A percentile compares a stretch with the other conserved stretches of the same genome.
phyloP scores from a whole-genome alignment of 2,888 invertebrate genomes.

The Meta bourneti region DNA sequence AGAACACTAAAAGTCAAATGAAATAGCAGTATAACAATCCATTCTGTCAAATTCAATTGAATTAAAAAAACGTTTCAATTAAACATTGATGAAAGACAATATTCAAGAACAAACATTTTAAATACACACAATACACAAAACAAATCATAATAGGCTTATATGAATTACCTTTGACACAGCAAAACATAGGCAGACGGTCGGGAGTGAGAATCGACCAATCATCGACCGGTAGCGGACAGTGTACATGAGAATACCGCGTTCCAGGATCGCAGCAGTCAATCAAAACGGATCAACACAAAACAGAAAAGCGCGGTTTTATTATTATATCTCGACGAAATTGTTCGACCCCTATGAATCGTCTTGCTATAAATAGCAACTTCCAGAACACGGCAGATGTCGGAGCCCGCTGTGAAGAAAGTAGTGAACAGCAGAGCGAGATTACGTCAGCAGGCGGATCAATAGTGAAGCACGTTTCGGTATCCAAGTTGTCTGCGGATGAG shows the following conservation, averaged over 20 bases:
- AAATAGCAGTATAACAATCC: background rate
- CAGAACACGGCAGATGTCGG: conserved; percentile 52
- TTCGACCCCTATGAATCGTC: conserved; percentile 25
- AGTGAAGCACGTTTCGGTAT: conserved; percentile 32
- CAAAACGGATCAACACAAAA: background rate
- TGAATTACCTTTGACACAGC: conserved; percentile 49
- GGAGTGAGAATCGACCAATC: conserved; percentile 38
- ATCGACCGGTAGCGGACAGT: conserved; percentile 3
- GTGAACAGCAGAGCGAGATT: background rate
- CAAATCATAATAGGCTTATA: conserved; percentile 1
- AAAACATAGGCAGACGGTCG: conserved; percentile 19
- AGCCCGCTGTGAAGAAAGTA: background rate
- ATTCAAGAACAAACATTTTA: background rate
- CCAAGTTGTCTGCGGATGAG: background rate
- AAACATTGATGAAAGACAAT: background rate
- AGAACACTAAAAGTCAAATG: background rate
- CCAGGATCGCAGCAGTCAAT: background rate
- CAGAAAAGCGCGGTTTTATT: background rate
- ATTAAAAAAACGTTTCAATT: background rate
- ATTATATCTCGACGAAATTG: background rate
- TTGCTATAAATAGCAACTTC: conserved; percentile 42
- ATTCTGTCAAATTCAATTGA: background rate
- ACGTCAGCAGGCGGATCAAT: conserved; percentile 59
- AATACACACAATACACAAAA: conserved; percentile 9
- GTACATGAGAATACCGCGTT: background rate